Conservation (phyloP, 1,140 invertebrate species). For the Bombus balteatus region DNA sequence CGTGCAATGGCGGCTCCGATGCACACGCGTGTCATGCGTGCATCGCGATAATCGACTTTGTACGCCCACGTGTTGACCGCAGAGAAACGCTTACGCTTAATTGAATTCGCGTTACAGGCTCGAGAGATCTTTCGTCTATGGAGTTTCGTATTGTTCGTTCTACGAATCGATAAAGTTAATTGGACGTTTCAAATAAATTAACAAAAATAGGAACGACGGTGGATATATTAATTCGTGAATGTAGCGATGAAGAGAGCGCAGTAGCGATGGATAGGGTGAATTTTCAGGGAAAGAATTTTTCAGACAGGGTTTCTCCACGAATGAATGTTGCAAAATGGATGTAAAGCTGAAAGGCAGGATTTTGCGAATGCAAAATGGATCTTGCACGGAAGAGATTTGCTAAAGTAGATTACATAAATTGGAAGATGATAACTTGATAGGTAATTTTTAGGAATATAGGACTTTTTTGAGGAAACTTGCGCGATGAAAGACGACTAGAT, state of each 20-base stretch:
- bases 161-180: too few species aligned
- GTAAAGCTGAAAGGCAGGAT: too few species aligned
- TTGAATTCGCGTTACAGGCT: constrained; percentile 66
- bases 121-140: neutral
- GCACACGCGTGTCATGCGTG: constrained; percentile 36
- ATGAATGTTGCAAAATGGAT: too few species aligned
- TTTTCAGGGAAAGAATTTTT: neutral
- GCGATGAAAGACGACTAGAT: too few species aligned
- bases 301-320: too few species aligned
- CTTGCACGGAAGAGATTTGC: too few species aligned
- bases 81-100: constrained; percentile 68
- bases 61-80: constrained; percentile 70
- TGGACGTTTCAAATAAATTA: neutral
- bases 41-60: constrained; percentile 35
- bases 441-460: too few species aligned
- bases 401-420: too few species aligned
- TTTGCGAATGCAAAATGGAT: too few species aligned
- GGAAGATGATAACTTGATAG: too few species aligned
- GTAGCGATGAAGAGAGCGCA: neutral
- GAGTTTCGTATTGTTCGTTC: neutral
- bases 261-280: neutral
- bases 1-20: constrained; percentile 24
- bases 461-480: too few species aligned
- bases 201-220: neutral
- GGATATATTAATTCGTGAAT: neutral